Conservation (phyloP, 2,797 vertebrate genomes). For the Spinus olivaceus region DNA sequence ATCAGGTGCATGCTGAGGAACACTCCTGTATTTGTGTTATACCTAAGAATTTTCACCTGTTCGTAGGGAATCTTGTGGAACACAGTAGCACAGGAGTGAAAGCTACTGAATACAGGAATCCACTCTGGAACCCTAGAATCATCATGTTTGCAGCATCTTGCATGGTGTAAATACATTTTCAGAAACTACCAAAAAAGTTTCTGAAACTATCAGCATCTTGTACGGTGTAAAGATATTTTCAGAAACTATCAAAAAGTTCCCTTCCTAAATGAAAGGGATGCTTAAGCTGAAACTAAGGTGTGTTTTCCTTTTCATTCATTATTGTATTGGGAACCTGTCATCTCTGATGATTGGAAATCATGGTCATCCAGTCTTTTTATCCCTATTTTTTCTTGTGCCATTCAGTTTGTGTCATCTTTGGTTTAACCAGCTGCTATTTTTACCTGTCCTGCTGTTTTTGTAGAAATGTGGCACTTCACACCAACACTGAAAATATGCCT, state of each 20-base stretch:
- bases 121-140: neutral
- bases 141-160: neutral
- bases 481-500: neutral
- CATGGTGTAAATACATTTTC: neutral
- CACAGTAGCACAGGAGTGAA: neutral
- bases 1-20: neutral
- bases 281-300: neutral
- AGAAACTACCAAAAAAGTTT: neutral
- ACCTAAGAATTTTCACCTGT: neutral
- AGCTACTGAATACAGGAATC: neutral
- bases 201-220: neutral
- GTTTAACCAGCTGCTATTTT: neutral
- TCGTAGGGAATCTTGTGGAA: neutral
- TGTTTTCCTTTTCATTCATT: neutral
- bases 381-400: neutral
- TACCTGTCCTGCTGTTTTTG: neutral
- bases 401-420: neutral
- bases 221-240: neutral
- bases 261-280: neutral
- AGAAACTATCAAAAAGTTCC: neutral
- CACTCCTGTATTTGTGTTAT: neutral
- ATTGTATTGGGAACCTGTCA: neutral
- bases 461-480: neutral
- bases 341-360: neutral
- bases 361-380: neutral